Base-by-base conservation (phyloP, 2,888 invertebrate species). In the Parapristionchus giblindavisi region DNA sequence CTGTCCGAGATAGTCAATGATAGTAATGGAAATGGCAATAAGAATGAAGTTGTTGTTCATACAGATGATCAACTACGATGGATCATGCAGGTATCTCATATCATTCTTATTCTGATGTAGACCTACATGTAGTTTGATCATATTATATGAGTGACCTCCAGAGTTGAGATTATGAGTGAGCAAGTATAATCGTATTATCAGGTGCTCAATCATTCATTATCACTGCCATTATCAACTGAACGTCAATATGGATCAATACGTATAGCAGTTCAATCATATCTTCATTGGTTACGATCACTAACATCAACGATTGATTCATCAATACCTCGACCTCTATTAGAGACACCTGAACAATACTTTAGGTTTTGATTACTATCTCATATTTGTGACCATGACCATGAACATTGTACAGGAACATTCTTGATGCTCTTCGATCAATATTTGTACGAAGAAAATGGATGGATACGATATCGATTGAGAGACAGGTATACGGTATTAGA, bases 1-100 rank as follows among this genome's bases (percentile, higher is more conserved):
- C 52, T 83, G 36, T 68, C 60, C 52, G 83, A 83, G 68, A 43
- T 83, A 43, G 79, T 80, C 36, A 80, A 80, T 48, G 79, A 73
- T 81, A 81, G 34, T 70, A 70, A 56, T 78, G 75, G 24, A 36
- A 75, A 36, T 38, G 34, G 1, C 51, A 40, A 58, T 32, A 32
- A 36, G 34, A 14, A 21, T 27, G 38, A 58, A 40, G 27, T 72
- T 38, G 17, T n/a, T 8, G 27, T 71, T 63, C 77, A 78, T 43
- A 79, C 78, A 24, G 87, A 87, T n/a, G 80, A 80, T 29, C 84
- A 87, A 34, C 73, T 87, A 24, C 80, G 85, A 78, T 87, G 87
- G 87, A 78, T 84, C 60, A 87, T 87, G 85, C 87, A 85, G 81
- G 87, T 72, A n/a, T 60, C 8, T 43, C 40, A 11, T 17, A 11